Evolutionary conservation across 2,797 vertebrate genomes (phyloP).

Genomic region (Danio albolineatus): DNA sequence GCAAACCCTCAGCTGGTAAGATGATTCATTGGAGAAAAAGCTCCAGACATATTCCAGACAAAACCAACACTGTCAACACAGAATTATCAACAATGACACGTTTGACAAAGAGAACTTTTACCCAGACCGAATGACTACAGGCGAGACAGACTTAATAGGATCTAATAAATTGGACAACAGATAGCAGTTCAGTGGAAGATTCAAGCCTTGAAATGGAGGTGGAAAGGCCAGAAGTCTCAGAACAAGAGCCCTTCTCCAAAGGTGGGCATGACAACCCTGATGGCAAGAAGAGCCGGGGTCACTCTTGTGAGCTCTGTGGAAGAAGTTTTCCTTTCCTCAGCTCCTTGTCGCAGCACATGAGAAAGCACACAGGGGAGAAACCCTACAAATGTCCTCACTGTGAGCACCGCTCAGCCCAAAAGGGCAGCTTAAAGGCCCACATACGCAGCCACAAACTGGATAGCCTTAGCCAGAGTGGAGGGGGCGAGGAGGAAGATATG

Average conservation of each 20-base stretch:
- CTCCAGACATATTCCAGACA: slow-evolving; percentile 38
- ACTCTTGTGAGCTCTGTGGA: slow-evolving; percentile 93
- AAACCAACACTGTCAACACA: slow-evolving; percentile 31
- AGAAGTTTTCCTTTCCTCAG: slow-evolving; percentile 97
- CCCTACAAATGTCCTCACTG: slow-evolving; percentile 98
- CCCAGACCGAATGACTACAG: slow-evolving; percentile 60
- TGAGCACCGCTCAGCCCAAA: slow-evolving; percentile 94
- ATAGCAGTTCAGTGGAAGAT: slow-evolving; percentile 40
- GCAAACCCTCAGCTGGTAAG: slow-evolving; percentile 30
- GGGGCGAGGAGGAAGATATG: slow-evolving; percentile 73
- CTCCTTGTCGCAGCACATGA: slow-evolving; percentile 97
- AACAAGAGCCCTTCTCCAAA: slow-evolving; percentile 62
- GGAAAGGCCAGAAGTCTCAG: slow-evolving; percentile 78
- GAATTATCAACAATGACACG: slow-evolving; percentile 42
- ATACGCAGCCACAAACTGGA: slow-evolving; percentile 95
- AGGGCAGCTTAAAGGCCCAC: slow-evolving; percentile 96
- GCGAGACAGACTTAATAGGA: slow-evolving; percentile 46
- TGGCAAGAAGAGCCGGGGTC: slow-evolving; percentile 80
- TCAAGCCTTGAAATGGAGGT: slow-evolving; percentile 77
- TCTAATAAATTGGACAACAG: slow-evolving; percentile 54
- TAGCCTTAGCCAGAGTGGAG: slow-evolving; percentile 81
- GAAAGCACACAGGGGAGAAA: slow-evolving; percentile 95
- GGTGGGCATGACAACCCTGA: slow-evolving; percentile 70
- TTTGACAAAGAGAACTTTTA: slow-evolving; percentile 45
- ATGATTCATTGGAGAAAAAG: slow-evolving; percentile 47